Evolutionary conservation across 2,113 vertebrate species (phyloP).

Genomic region (Murina feae): DNA sequence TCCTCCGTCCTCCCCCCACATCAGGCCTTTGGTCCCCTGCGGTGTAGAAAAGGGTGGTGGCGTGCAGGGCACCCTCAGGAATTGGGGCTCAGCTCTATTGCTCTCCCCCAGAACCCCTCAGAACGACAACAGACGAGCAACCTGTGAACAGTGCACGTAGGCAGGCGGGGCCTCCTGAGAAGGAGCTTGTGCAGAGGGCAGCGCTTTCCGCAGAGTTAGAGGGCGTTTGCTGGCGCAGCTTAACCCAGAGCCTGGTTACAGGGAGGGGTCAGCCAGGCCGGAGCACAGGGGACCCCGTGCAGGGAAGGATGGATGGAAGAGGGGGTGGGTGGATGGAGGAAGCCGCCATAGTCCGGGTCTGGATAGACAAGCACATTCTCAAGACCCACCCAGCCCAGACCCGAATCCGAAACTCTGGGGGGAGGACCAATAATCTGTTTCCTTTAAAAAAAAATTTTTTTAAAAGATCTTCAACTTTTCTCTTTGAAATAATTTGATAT

Average conservation of each 20-base stretch:
- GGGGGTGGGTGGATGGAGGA: background rate
- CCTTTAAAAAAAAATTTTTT: background rate
- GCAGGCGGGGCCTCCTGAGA: background rate
- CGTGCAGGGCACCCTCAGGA: background rate
- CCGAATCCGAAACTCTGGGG: background rate
- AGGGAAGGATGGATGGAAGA: background rate
- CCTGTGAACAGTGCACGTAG: background rate
- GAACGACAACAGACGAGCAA: background rate
- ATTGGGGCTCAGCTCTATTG: background rate
- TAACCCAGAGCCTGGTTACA: background rate
- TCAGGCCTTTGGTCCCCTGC: background rate
- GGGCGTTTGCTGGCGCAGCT: background rate
- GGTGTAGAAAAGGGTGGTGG: background rate
- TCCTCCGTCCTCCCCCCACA: background rate
- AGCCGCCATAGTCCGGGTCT: background rate
- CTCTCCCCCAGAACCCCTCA: background rate
- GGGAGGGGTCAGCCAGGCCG: background rate
- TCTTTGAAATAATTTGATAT: background rate
- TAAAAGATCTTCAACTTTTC: background rate
- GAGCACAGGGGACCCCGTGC: background rate
- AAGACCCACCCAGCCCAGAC: background rate
- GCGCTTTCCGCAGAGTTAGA: background rate
- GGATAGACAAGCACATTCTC: background rate
- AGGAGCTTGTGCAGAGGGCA: background rate
- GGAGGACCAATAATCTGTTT: background rate